Base-by-base conservation (phyloP, 1,140 invertebrate species). In the Philopotamus ludificatus region DNA sequence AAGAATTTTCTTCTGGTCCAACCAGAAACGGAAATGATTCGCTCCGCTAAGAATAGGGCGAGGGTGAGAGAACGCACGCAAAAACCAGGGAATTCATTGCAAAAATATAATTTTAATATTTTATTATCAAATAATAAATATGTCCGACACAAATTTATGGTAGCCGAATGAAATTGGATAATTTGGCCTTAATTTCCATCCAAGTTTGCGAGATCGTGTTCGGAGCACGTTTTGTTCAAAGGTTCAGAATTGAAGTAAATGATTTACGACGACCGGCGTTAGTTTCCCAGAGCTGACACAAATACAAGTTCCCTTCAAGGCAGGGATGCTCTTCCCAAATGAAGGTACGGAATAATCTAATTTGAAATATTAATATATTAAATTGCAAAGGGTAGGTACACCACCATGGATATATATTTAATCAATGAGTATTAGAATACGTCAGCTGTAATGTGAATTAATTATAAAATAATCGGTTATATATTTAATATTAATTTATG, bases 231-330 rank as follows among this genome's bases (percentile, higher is more conserved):
- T 63, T 54, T 55, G 49, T 63, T 63, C 62, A 63, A 54, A 63
- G 62, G 62, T 63, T 16, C 62, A 45, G 51, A 63, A 63, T 63
- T 63, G 62, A 63, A 63, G 62, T 63, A 63, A 63, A 63, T 63
- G 62, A 63, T 63, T 63, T 63, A 63, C 62, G 62, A 63, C 44
- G 62, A 21, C 39, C 51, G 39, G 26, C 51, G 34, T 47, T 63
- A 55, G 62, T 63, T 63, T 44, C 62, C 50, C 50, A 8, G 50
- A 54, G 18, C 49, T 55, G 51, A 60, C 62, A 63, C 41, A 54
- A 39, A 60, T 60, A 60, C 57, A 60, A 60, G 42, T 60, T 60
- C 57, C 57, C 57, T 60, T 60, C 25, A 60, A 60, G 57, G 57
- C 57, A 60, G 10, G 15, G 16, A 8, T 21, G 7, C 34, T 47